A percentile compares a stretch with the other conserved stretches of the same genome.
Evolutionary conservation across 2,888 invertebrate species (phyloP).

Genomic region (Ornithoptera priamus): DNA sequence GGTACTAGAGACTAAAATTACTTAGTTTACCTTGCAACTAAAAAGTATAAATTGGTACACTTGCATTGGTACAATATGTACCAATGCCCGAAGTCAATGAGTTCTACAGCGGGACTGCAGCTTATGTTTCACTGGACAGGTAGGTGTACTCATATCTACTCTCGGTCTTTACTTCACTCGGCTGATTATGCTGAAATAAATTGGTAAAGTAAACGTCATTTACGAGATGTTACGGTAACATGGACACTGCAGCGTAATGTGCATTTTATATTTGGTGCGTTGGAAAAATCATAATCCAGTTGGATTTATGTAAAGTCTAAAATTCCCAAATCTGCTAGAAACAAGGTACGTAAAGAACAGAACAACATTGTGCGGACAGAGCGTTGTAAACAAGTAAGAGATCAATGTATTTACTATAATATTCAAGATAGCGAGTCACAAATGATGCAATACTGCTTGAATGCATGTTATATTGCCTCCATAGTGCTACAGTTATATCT

Average conservation of each 20-base stretch:
- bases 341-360: conserved; percentile 20
- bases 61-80: neutral
- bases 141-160: too few relatives aligned
- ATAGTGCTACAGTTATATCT: conserved; percentile 43
- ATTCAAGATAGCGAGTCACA: conserved; percentile 47
- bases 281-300: too few relatives aligned
- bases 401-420: neutral
- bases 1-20: neutral
- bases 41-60: conserved; percentile 15
- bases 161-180: too few relatives aligned
- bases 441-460: conserved; percentile 65
- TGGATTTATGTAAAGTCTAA: too few relatives aligned
- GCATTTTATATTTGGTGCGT: too few relatives aligned
- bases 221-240: too few relatives aligned
- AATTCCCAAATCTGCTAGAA: neutral
- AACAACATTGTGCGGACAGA: conserved; percentile 4
- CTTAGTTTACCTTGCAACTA: conserved; percentile 11
- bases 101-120: too few relatives aligned
- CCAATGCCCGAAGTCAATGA: too few relatives aligned
- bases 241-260: too few relatives aligned
- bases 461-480: conserved; percentile 49
- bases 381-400: conserved; percentile 18
- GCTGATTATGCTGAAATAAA: too few relatives aligned
- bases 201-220: too few relatives aligned
- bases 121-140: too few relatives aligned